Evolutionary conservation across 1,140 invertebrate genomes (phyloP), one percentile per base, ranked within the genome.

Genomic region (Magallana angulata): DNA sequence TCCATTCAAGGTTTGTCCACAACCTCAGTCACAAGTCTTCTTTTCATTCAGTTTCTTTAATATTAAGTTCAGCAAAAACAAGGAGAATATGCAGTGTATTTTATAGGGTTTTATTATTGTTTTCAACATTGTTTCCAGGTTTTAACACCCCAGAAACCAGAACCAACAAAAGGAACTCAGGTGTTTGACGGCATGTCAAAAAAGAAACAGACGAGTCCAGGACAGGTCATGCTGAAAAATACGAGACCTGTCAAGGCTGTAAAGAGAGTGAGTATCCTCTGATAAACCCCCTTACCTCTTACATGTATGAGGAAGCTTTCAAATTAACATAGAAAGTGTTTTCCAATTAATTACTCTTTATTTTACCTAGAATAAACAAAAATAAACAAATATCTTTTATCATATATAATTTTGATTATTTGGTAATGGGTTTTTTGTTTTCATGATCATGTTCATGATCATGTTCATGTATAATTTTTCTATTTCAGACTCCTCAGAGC

Each of bases 131-230:
- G 7, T 5, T 58, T 18, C 57, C 30, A 85, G 84, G 84, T 85
- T 11, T 48, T 57, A 24, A 64, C 81, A 83, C 81, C 56, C 24
- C 60, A 62, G 48, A 84, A 86, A 56, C 12, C 62, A 57, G 86
- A 83, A 12, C 9, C 88, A 30, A 87, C 89, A 12, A 93, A 92
- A 71, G 94, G 94, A 9, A 93, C 91, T 24, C 93, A 93, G 30
- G 91, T 94, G 12, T 94, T 94, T 92, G 94, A 94, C 84, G 88
- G 87, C 36, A 91, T 94, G 90, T 89, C 91, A 57, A 93, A 92
- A 84, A 90, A 90, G 57, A 93, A 90, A 14, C 90, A 81, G 90
- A 91, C 16, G 92, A 93, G 82, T 18, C 71, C 36, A 36, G 87
- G 18, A 56, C 84, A 76, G 48, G 71, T 7, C 12, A 59, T 56